Conservation (phyloP, 2,888 invertebrate species). For the Andricus curvator region DNA sequence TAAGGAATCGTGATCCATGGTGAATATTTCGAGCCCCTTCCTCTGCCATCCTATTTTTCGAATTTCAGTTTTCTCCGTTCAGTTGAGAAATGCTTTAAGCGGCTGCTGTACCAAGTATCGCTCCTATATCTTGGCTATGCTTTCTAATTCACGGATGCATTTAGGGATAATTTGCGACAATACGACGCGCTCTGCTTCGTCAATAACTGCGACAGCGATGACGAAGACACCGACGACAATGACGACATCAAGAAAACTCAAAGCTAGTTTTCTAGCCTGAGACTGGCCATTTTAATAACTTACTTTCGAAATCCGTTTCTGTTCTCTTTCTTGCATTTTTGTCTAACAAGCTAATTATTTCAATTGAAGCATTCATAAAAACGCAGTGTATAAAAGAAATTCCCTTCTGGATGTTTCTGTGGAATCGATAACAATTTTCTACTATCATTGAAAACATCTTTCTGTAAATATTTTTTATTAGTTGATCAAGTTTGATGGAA, state of each 20-base stretch:
- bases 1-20: too few relatives aligned
- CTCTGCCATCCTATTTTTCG: too few relatives aligned
- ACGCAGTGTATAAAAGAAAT: neutral
- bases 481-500: too few relatives aligned
- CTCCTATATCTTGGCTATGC: conserved; percentile 65
- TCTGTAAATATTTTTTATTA: too few relatives aligned
- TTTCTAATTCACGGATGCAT: conserved; percentile 70
- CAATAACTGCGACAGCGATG: conserved; percentile 52
- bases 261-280: neutral
- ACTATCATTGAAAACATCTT: too few relatives aligned
- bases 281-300: neutral
- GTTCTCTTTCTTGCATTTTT: neutral
- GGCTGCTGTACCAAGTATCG: conserved; percentile 58
- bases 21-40: too few relatives aligned
- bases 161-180: conserved; percentile 71
- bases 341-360: neutral
- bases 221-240: conserved; percentile 44
- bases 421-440: too few relatives aligned
- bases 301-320: neutral
- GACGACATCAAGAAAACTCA: neutral
- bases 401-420: too few relatives aligned
- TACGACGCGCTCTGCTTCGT: conserved; percentile 73
- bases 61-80: neutral
- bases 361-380: neutral
- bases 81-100: conserved; percentile 58